These are phyloP conservation scores for Alligator mississippiensis DNA, from an alignment of 2,113 vertebrate species.

Conservation along the genomic window DNA sequence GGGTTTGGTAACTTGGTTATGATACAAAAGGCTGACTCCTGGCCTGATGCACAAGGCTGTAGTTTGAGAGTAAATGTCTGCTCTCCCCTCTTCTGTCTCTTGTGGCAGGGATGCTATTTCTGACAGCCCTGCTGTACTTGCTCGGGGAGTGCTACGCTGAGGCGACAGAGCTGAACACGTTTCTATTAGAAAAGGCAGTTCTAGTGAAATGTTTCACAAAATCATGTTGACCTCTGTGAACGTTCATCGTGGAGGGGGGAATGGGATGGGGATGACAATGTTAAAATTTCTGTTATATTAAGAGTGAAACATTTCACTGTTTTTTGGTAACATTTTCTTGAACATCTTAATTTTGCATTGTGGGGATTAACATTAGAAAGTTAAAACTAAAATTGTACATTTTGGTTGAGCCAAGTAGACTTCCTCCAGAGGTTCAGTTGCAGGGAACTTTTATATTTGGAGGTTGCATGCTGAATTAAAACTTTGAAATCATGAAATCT, in stretches of 20 bases:
- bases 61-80: accelerated
- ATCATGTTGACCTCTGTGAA: neutral
- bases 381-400: neutral
- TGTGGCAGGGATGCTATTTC: accelerated
- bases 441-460: neutral
- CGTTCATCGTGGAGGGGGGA: neutral
- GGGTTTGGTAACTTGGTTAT: accelerated
- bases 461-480: neutral
- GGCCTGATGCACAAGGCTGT: neutral
- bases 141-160: too few species aligned
- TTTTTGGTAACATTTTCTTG: neutral
- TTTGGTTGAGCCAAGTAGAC: neutral
- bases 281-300: neutral
- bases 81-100: neutral
- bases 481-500: neutral
- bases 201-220: neutral
- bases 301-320: neutral
- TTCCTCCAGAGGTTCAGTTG: neutral
- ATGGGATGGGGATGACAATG: too few species aligned
- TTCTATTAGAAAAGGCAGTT: neutral
- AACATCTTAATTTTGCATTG: neutral
- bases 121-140: neutral
- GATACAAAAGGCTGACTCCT: neutral
- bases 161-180: too few species aligned
- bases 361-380: neutral